Evolutionary conservation across 2,113 vertebrate genomes (phyloP), one percentile per base, ranked within the genome.

Genomic region (Peromyscus polionotus): DNA sequence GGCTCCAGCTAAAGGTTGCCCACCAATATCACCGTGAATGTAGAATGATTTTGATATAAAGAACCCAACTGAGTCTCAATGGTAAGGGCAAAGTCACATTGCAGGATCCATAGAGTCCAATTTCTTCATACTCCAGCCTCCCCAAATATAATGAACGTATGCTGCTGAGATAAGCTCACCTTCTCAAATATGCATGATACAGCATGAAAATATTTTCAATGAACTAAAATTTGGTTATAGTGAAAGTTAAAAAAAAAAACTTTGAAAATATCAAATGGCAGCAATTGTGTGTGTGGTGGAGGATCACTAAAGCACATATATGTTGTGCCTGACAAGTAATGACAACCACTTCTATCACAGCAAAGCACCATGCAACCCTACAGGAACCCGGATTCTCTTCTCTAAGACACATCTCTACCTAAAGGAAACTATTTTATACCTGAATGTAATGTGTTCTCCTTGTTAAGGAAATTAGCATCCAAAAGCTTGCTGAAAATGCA

Each of bases 171-270:
- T 51, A 33, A 61, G 7, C 83, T 76, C 7, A 70, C 9, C 51
- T 36, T 57, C 11, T 42, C 68, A 92, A 83, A 72, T 28, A 83
- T 5, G 67, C 33, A 4, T 81, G 45, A 65, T 39, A 51, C 1
- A 39, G 11, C 42, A 81, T 17, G 85, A 93, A 95, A 81, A 94
- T 94, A 89, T 67, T 70, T 91, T 91, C 36, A 88, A 54, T 81
- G 65, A 93, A 6, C n/a, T 86, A 9, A 91, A 79, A 88, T 91
- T 88, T 96, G 85, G 36, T 90, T 80, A 70, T 63, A 70, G 77
- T 79, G 61, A 61, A 92, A 89, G 89, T 75, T 28, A 24, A 67
- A 95, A 72, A 7, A 65, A 95, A 81, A 3, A 88, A 45, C 22
- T 33, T 7, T 70, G 72, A 91, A 84, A 86, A 45, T 39, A 79